These are phyloP conservation scores for Caenorhabditis zanzibari DNA, from an alignment of 2,888 invertebrate genomes.

Conservation along the genomic window DNA sequence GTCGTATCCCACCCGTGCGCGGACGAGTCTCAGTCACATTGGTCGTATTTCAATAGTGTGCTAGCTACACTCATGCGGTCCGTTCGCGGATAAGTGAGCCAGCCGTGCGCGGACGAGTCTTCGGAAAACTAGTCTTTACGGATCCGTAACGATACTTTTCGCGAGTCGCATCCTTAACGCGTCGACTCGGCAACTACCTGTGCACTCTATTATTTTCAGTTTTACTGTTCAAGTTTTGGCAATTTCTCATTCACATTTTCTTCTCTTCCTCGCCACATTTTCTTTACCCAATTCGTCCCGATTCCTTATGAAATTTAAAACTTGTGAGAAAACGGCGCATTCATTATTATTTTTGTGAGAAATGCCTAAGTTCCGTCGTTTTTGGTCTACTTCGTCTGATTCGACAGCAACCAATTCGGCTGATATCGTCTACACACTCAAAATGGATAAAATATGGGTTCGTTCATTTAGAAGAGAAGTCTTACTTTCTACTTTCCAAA, in stretches of 20 bases:
- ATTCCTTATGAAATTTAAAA: conserved; percentile 20
- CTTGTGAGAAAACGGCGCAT: conserved; percentile 29
- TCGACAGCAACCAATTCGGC: conserved; percentile 20
- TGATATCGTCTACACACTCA: conserved; percentile 47
- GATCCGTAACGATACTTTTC: too few species aligned
- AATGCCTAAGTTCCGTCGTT: conserved; percentile 25
- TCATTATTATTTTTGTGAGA: conserved; percentile 33
- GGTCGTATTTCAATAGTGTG: too few species aligned
- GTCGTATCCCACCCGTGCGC: too few species aligned
- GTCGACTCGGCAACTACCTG: too few species aligned
- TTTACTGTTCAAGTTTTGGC: not conserved
- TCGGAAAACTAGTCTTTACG: too few species aligned
- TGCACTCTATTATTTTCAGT: too few species aligned
- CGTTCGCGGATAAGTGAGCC: too few species aligned
- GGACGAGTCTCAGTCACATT: too few species aligned
- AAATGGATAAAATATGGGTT: conserved; percentile 53
- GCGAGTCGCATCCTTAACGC: too few species aligned
- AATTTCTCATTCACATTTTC: not conserved
- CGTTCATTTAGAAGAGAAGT: not conserved
- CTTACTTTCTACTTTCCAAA: not conserved
- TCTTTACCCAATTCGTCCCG: not conserved
- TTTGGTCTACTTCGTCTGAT: conserved; percentile 24
- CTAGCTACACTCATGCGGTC: too few species aligned
- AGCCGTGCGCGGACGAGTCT: too few species aligned
- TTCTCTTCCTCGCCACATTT: not conserved